Evolutionary conservation across 1,140 invertebrate species (phyloP), one percentile per base, ranked within the genome.

Genomic region (Lordiphosa collinella): DNA sequence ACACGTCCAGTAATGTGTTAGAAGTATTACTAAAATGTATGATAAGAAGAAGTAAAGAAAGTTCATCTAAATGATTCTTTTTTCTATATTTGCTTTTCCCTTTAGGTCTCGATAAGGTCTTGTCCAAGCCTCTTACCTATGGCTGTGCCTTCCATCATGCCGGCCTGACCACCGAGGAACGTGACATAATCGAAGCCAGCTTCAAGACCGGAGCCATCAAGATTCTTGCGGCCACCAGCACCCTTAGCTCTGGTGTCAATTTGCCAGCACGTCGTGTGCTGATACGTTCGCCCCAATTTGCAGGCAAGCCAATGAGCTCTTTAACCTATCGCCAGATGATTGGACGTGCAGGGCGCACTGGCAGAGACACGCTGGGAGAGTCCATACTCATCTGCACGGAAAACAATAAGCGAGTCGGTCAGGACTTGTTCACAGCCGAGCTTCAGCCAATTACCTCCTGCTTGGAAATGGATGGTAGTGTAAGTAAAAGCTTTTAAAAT

Each of bases 121-220:
- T 99, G 51, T 92, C 92, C 44, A 93, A 92, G 71, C 94, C 94
- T 16, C 91, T 99, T 41, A 94, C 94, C 12, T 97, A 95, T 91
- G 98, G 96, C 52, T 95, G 98, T 46, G 96, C 96, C 10, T 99
- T 96, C 91, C 98, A 99, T 91, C 98, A 99, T 92, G 98, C 98
- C 67, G 98, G 97, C n/a, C 90, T 99, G 25, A 99, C 97, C 4
- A 94, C 97, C 90, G 98, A 99, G 89, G 98, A 99, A 90, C 92
- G 98, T 48, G 97, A 99, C 86, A 97, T 99, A 29, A 93, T 99
- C 37, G 98, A 99, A 92, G 93, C 93, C 49, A 93, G 92, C 14
- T 95, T 95, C 75, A 94, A 96, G 69, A 91, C 92, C 46, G 95
- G 95, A 16, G 91, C 92, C 3, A 85, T 99, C 7, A 93, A 94